Evolutionary conservation across 37 sponge, comb jelly and placozoan genomes (phyloP).

Genomic region (Diacarnus erythraeanus): DNA sequence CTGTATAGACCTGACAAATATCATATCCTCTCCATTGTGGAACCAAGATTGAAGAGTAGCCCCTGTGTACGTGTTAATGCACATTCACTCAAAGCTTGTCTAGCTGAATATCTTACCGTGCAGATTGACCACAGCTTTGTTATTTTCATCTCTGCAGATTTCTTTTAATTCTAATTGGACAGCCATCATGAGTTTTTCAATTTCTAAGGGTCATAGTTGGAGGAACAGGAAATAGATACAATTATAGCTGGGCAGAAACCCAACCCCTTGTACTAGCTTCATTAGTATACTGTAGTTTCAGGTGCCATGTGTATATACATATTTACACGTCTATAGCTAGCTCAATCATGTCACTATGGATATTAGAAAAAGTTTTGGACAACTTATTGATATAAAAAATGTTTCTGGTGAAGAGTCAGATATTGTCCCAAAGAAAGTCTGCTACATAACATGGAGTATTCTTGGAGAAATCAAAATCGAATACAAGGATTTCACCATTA

Average conservation of each 20-base stretch:
- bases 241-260: too few species aligned
- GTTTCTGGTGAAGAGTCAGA: background rate
- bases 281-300: too few species aligned
- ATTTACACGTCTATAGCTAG: background rate
- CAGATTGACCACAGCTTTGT: conserved; percentile 73
- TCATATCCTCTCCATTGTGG: conserved; percentile 79
- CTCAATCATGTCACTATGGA: background rate
- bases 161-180: conserved; percentile 51
- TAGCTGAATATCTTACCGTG: conserved; percentile 73
- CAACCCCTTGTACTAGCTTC: too few species aligned
- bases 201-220: too few species aligned
- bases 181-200: too few species aligned
- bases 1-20: conserved; percentile 87
- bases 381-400: background rate
- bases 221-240: too few species aligned
- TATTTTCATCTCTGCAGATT: conserved; percentile 65
- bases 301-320: too few species aligned
- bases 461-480: conserved; percentile 19
- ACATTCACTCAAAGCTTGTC: background rate
- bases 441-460: conserved; percentile 12
- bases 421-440: conserved; percentile 27
- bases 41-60: conserved; percentile 93
- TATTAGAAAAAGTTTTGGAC: too few species aligned
- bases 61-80: conserved; percentile 41
- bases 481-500: background rate